Conservation (phyloP, 2,888 invertebrate genomes). For the Drosophila recens region DNA sequence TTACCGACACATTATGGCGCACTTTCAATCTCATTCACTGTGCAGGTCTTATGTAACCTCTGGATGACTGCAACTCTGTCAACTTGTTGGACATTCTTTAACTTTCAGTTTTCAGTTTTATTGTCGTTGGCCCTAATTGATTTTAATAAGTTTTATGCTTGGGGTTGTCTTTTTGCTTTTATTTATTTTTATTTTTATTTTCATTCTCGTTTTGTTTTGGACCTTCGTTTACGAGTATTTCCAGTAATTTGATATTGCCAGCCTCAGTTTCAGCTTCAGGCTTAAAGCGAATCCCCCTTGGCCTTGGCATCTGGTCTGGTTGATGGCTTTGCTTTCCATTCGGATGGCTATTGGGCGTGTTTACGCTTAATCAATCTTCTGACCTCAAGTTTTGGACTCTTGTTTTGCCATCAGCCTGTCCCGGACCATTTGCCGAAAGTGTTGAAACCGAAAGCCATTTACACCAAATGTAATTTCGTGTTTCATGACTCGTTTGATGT, state of each 20-base stretch:
- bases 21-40: slow-evolving; percentile 54
- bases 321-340: slow-evolving; percentile 32
- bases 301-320: slow-evolving; percentile 41
- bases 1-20: slow-evolving; percentile 29
- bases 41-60: slow-evolving; percentile 50
- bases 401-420: slow-evolving; percentile 38
- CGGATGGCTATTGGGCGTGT: slow-evolving; percentile 35
- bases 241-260: slow-evolving; percentile 24
- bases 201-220: slow-evolving; percentile 19
- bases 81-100: slow-evolving; percentile 52
- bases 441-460: slow-evolving; percentile 63
- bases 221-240: slow-evolving; percentile 29
- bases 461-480: slow-evolving; percentile 51
- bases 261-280: slow-evolving; percentile 17
- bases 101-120: slow-evolving; percentile 51
- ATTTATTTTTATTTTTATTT: not conserved
- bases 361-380: slow-evolving; percentile 64
- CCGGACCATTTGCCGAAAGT: slow-evolving; percentile 35
- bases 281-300: slow-evolving; percentile 36
- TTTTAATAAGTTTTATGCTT: slow-evolving; percentile 39
- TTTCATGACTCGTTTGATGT: slow-evolving; percentile 19
- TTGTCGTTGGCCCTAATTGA: slow-evolving; percentile 56
- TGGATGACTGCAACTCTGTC: slow-evolving; percentile 8
- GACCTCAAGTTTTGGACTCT: slow-evolving; percentile 39
- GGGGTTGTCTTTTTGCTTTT: not conserved